Evolutionary conservation across 1,140 invertebrate genomes (phyloP).

Genomic region (Anadara kagoshimensis): DNA sequence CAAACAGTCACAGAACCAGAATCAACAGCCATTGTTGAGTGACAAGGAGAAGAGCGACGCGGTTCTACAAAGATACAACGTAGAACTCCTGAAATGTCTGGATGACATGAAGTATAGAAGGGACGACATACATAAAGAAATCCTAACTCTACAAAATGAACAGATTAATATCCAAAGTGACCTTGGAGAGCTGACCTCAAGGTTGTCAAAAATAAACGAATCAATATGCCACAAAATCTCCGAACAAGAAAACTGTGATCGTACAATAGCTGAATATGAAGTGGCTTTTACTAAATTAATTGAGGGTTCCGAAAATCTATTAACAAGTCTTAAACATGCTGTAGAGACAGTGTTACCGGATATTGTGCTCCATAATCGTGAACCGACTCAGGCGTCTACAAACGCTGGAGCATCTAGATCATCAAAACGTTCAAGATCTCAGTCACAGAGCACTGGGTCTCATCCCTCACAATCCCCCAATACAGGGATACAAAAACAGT

Average conservation of each 20-base stretch:
- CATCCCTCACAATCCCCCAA: too few relatives aligned
- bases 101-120: conserved; percentile 40
- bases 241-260: conserved; percentile 31
- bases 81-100: conserved; percentile 38
- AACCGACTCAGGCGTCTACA: too few relatives aligned
- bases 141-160: conserved; percentile 30
- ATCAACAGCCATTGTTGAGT: too few relatives aligned
- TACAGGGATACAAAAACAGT: too few relatives aligned
- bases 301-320: conserved; percentile 25
- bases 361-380: background rate
- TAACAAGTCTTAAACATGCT: conserved; percentile 23
- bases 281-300: conserved; percentile 31
- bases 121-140: conserved; percentile 33
- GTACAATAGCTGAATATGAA: conserved; percentile 25
- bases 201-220: conserved; percentile 32
- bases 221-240: conserved; percentile 30
- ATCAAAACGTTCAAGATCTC: too few relatives aligned
- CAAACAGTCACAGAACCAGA: too few relatives aligned
- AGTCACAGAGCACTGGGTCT: too few relatives aligned
- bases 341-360: conserved; percentile 29
- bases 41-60: conserved; percentile 3
- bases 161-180: conserved; percentile 35
- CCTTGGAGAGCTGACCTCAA: conserved; percentile 21
- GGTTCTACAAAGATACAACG: conserved; percentile 31
- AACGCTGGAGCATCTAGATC: too few relatives aligned